Percentiles rank a stretch among this genome's conserved stretches.
Evolutionary conservation across 2,797 vertebrate species (phyloP).

Genomic region (Pantherophis alleghaniensis): DNA sequence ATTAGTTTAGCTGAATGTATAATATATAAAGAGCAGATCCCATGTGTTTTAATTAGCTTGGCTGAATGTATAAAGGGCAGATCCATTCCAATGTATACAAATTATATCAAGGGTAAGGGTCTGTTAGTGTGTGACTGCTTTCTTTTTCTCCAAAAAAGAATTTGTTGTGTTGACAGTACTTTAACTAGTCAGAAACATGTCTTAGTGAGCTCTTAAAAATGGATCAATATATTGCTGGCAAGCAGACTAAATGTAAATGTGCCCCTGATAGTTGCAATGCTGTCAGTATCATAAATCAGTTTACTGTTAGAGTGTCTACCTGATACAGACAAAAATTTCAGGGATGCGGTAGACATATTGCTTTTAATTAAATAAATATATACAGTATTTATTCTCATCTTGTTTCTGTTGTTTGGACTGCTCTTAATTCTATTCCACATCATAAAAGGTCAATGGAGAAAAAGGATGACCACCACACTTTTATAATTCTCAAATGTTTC

Average conservation of each 20-base stretch:
- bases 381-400: conserved; percentile 21
- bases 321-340: conserved; percentile 22
- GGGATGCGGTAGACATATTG: conserved; percentile 22
- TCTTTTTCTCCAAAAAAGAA: not conserved
- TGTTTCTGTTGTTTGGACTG: conserved; percentile 19
- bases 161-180: not conserved
- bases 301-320: conserved; percentile 12
- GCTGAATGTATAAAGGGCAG: conserved; percentile 5
- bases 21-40: conserved; percentile 3
- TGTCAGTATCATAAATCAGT: conserved; percentile 18
- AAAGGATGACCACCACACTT: not conserved
- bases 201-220: conserved; percentile 29
- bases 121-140: not conserved
- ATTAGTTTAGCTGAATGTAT: conserved; percentile 22
- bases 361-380: conserved; percentile 32
- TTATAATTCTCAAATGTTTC: not conserved
- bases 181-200: not conserved
- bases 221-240: not conserved
- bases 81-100: conserved; percentile 26
- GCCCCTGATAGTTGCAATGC: not conserved
- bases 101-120: not conserved
- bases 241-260: not conserved
- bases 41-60: conserved; percentile 39
- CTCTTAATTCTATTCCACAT: conserved; percentile 15
- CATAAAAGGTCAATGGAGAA: not conserved